A percentile compares a stretch with the other conserved stretches of the same genome.
phyloP scores from a whole-genome alignment of 2,888 invertebrate genomes.

The Epirrhoe tristata region DNA sequence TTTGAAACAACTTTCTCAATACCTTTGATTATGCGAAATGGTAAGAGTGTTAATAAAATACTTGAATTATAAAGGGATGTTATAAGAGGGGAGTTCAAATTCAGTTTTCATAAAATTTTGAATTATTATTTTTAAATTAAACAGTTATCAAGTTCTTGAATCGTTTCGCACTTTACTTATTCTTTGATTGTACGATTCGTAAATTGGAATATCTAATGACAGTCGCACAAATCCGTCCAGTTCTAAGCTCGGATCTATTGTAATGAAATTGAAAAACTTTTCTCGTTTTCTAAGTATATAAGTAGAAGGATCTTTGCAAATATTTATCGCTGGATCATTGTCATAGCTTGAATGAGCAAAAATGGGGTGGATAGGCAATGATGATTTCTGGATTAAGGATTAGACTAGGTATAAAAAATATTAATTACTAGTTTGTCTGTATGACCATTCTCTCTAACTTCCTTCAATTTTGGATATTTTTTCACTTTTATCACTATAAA shows the following conservation, averaged over 20 bases:
- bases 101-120: conserved; percentile 25
- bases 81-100: conserved; percentile 10
- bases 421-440: too few relatives aligned
- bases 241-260: conserved; percentile 57
- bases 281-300: conserved; percentile 79
- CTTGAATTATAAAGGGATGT: conserved; percentile 20
- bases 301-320: conserved; percentile 71
- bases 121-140: conserved; percentile 32
- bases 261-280: conserved; percentile 81
- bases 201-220: conserved; percentile 30
- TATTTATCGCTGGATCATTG: conserved; percentile 56
- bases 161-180: conserved; percentile 24
- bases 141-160: conserved; percentile 23
- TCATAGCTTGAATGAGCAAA: conserved; percentile 3
- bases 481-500: too few relatives aligned
- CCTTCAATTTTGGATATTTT: too few relatives aligned
- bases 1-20: conserved; percentile 29
- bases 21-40: conserved; percentile 29
- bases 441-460: too few relatives aligned
- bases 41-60: conserved; percentile 29
- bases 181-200: conserved; percentile 27
- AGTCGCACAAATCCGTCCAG: conserved; percentile 26
- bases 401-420: too few relatives aligned
- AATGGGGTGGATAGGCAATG: conserved; percentile 4
- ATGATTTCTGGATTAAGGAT: not conserved